Evolutionary conservation across 2,888 invertebrate species (phyloP), one percentile per base, ranked within the genome.

Genomic region (Fragum sueziense): DNA sequence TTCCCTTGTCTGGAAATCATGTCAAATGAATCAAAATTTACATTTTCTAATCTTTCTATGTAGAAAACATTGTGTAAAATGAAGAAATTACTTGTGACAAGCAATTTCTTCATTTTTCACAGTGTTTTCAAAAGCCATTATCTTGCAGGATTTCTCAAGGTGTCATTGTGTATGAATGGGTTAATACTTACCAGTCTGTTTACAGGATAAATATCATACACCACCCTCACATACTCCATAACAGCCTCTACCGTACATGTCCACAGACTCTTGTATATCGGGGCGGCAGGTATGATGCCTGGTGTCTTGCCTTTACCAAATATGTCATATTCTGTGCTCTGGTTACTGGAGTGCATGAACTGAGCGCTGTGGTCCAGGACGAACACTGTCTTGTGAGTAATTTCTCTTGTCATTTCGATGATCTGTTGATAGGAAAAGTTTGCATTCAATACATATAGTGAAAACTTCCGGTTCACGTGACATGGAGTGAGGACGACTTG

Each of bases 131-230:
- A n/a, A n/a, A n/a, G n/a, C n/a, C n/a, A n/a, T n/a, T n/a, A n/a
- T n/a, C n/a, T n/a, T n/a, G n/a, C n/a, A n/a, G n/a, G n/a, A n/a
- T n/a, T n/a, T n/a, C n/a, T n/a, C n/a, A n/a, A n/a, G n/a, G n/a
- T n/a, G n/a, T n/a, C n/a, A n/a, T n/a, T n/a, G n/a, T n/a, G n/a
- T n/a, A n/a, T n/a, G n/a, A n/a, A n/a, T n/a, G n/a, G n/a, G n/a
- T n/a, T n/a, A n/a, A n/a, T 67, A 79, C 85, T 86, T 82, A 92
- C 92, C 87, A 91, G 84, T 87, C 90, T 91, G 41, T 89, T 87
- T 0, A 95, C 95, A 0, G 98, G 98, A 94, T 97, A 99, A n/a
- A 99, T 94, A 93, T 99, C 99, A 97, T 97, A 98, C 0, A 98
- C 97, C 87, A 99, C 97, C 31, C 99, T 95, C 89, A 98, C 97